Evolutionary conservation across 2,888 invertebrate species (phyloP), one percentile per base, ranked within the genome.

Genomic region (Onthophagus sagittarius): DNA sequence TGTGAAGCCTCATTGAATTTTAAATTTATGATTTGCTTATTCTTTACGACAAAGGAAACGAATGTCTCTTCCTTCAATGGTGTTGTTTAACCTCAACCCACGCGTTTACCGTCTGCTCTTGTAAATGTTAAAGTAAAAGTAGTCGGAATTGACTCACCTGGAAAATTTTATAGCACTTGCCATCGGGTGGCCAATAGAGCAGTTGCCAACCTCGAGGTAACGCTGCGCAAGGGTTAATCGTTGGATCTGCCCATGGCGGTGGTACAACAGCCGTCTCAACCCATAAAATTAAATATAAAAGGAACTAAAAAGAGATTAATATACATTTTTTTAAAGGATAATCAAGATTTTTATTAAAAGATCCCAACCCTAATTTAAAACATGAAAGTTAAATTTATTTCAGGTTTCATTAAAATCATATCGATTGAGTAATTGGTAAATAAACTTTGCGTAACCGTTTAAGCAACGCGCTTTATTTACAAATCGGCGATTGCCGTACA

Each of bases 131-230:
- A 23, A 53, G 39, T 15, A 63, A 63, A 63, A 15, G 63, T 63
- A n/a, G 15, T 14, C 6, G 13, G n/a, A 15, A 2, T 7, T 67
- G 23, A 78, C 76, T 78, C 82, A 90, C 91, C 88, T 93, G 92
- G 82, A 95, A 95, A 84, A 95, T 95, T 83, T 93, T 93, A 84
- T 95, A 95, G 86, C 95, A 95, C 84, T 93, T 91, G 76, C 93
- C 92, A 82, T 95, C 92, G 0, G 90, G 88, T 6, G 94, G 92
- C 95, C 95, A 95, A 84, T 92, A 94, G 72, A 95, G 88, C 82
- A 94, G 88, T 80, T 95, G 94, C 95, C 95, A 95, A 69, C 95
- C 95, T 75, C 92, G 89, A 0, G 94, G 92, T 83, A 92, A 90
- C 1, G 89, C 86, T 2, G 95, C 94, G 79, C 95, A 95, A 0